Base-by-base conservation (phyloP, 1,140 invertebrate genomes). In the Lepidurus couesii region DNA sequence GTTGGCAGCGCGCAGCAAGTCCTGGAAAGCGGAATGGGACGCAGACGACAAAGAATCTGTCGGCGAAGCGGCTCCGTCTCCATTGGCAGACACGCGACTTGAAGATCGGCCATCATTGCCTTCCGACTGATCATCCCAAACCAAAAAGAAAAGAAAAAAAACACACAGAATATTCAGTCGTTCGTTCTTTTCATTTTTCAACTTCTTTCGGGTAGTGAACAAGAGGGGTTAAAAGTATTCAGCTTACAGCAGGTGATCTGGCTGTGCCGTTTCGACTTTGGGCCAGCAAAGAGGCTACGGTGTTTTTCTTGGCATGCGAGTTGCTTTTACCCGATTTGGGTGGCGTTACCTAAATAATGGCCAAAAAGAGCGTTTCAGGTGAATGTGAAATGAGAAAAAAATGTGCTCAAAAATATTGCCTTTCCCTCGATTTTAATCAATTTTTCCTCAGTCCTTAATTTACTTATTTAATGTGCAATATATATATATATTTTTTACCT, bases 231-330 rank as follows among this genome's bases (percentile, higher is more conserved):
- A 65, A 7, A 16, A 65, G 21, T 7, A 65, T 13, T 9, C 16
- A 65, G 13, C 53, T 65, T 65, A 65, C 53, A 65, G 53, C 53
- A 16, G 53, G 53, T 65, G 53, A 65, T 16, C 53, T 65, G 53
- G 53, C 53, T 65, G 53, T n/a, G 53, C 53, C 53, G 26, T 75
- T 79, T 81, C 93, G 86, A 81, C 92, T 93, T 85, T 94, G 92
- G 0, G 93, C 93, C 34, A 95, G 85, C 43, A 95, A 84, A 34
- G 93, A 95, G 0, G 94, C 94, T 0, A 95, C 94, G 0, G 94
- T 95, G 83, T 95, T 95, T 86, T 95, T 95, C 87, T 95, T 95
- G 42, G 93, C 93, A 83, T 65, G 53, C 53, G 53, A 65, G 21
- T 65, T 65, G 13, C 9, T 65, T 65, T 65, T 65, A 21, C 53